These are phyloP conservation scores for Oophaga pumilio DNA, from an alignment of 2,113 vertebrate species.

Conservation along the genomic window DNA sequence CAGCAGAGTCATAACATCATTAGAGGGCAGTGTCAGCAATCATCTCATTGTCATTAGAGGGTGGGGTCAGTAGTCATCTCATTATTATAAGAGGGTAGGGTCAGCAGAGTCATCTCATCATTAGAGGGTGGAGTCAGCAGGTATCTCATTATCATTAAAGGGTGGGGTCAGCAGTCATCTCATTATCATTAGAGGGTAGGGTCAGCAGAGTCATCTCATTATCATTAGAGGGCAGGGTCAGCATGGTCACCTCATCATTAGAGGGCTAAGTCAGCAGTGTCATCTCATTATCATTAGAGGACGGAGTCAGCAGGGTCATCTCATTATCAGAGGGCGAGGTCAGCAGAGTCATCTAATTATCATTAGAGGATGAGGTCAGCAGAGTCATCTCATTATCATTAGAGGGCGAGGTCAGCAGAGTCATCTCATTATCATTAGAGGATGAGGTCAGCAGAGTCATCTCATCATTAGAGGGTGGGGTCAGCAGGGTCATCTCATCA, in stretches of 20 bases:
- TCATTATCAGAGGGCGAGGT: too few relatives aligned
- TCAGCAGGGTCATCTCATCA: neutral
- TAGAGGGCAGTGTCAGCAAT: too few relatives aligned
- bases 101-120: neutral
- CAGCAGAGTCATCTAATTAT: neutral
- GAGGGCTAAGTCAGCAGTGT: neutral
- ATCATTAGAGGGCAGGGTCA: neutral
- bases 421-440: neutral
- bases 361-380: neutral
- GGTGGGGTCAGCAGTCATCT: neutral
- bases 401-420: too few relatives aligned
- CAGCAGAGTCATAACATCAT: neutral
- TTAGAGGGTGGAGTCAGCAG: neutral
- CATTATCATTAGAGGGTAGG: neutral
- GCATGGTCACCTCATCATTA: neutral
- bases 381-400: neutral
- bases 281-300: neutral
- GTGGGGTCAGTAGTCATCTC: too few relatives aligned
- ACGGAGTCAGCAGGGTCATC: neutral
- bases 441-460: neutral
- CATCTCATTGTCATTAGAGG: too few relatives aligned
- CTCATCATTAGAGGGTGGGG: neutral
- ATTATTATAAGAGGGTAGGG: too few relatives aligned
- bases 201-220: neutral
- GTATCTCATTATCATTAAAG: neutral